phyloP scores from a whole-genome alignment of 2,797 vertebrate genomes.

The Chiloscyllium punctatum region DNA sequence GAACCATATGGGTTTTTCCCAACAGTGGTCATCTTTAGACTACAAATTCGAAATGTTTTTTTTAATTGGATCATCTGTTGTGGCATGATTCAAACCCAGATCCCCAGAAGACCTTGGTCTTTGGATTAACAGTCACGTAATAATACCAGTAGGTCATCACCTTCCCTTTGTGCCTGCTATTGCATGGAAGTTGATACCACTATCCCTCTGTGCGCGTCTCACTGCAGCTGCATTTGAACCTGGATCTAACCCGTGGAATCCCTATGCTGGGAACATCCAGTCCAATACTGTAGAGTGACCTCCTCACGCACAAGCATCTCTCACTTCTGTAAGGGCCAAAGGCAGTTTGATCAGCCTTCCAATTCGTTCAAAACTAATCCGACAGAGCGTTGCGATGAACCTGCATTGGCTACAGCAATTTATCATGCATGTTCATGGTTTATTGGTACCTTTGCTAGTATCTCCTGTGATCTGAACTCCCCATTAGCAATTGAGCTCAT shows the following conservation, averaged over 20 bases:
- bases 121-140: too few relatives aligned
- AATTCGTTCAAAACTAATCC: not conserved
- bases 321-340: not conserved
- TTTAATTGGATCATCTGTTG: too few relatives aligned
- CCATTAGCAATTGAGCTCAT: not conserved
- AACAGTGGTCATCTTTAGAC: too few relatives aligned
- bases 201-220: not conserved
- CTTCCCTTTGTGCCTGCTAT: not conserved
- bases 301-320: not conserved
- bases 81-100: too few relatives aligned
- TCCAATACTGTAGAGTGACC: not conserved
- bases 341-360: not conserved
- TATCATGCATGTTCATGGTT: not conserved
- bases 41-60: too few relatives aligned
- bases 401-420: not conserved
- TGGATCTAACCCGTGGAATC: not conserved
- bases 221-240: not conserved
- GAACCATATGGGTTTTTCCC: too few relatives aligned
- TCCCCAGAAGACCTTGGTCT: too few relatives aligned
- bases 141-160: too few relatives aligned
- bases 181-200: not conserved
- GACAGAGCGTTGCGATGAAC: not conserved
- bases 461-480: not conserved
- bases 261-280: not conserved
- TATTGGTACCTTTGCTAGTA: not conserved